Evolutionary conservation across 1,140 invertebrate species (phyloP), one percentile per base, ranked within the genome.

Genomic region (Euwallacea similis): DNA sequence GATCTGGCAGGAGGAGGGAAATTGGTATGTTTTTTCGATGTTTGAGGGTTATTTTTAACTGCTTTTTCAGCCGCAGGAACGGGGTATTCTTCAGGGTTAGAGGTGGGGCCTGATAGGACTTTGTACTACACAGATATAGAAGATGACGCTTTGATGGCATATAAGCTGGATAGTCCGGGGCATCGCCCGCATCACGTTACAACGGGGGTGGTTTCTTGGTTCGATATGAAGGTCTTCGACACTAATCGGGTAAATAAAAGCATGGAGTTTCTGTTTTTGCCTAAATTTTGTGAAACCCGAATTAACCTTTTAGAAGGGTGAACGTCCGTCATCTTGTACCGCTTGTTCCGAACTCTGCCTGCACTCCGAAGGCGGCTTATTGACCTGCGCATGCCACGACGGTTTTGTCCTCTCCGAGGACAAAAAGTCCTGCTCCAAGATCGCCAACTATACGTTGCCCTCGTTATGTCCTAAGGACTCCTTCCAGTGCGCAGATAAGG

Each of bases 61-160:
- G 13, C 42, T 6, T 55, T 33, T 33, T 33, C 21, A 33, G 21
- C 21, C 21, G 21, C 21, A 61, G 80, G 84, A 4, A 83, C 88
- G 0, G 85, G 87, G 10, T 88, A 91, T 79, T 91, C 93, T 0
- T 92, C 91, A 76, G 91, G 91, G 3, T 82, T 96, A 33, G 89
- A 90, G 0, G 82, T 89, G 2, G 84, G 86, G 54, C 56, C 69
- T 9, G 86, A 85, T 41, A 82, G 84, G 11, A 82, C 84, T 43
- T 81, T 95, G 11, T 91, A 89, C 74, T 94, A 91, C 89, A 89
- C 88, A 62, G 91, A 91, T 83, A 87, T 87, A 77, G 83, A 85
- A 54, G 84, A 86, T 76, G 88, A 88, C 21, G 79, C 79, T 41
- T 79, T 92, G 11, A 84, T 85, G 73, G 80, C 83, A 8, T 83